Evolutionary conservation across 2,888 invertebrate genomes (phyloP).

Genomic region (Gymnocheta viridis): DNA sequence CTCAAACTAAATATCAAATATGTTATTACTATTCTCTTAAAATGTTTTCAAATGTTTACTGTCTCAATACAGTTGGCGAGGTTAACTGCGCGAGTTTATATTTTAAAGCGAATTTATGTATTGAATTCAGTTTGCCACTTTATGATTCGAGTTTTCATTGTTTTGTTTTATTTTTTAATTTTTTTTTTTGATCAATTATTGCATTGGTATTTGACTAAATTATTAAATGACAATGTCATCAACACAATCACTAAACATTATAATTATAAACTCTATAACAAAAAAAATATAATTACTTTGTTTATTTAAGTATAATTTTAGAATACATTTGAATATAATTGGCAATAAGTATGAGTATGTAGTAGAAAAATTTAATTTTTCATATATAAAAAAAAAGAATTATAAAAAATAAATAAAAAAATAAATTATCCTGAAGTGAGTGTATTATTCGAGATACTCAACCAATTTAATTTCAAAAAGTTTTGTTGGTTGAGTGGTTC

Average conservation of each 20-base stretch:
- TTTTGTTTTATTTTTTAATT: no score
- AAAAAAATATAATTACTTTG: background rate
- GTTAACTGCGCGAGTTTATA: background rate
- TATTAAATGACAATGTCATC: conserved; percentile 46
- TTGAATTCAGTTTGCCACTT: background rate
- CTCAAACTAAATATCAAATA: conserved; percentile 68
- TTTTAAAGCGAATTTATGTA: background rate
- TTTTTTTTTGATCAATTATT: no score
- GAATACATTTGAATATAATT: no score
- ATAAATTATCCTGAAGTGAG: no score
- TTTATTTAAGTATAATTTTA: background rate
- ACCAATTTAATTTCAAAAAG: no score
- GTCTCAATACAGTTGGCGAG: background rate
- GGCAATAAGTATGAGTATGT: no score
- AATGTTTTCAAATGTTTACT: conserved; percentile 4
- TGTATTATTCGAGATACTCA: no score
- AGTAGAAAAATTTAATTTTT: no score
- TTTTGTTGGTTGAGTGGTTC: no score
- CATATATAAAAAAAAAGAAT: no score
- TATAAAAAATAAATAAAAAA: no score
- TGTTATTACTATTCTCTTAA: conserved; percentile 27
- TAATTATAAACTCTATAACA: conserved; percentile 8
- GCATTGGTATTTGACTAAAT: conserved; percentile 41
- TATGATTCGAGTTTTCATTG: no score
- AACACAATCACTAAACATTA: conserved; percentile 28